Conservation (phyloP, 1,140 invertebrate genomes). For the Caenorhabditis latens region DNA sequence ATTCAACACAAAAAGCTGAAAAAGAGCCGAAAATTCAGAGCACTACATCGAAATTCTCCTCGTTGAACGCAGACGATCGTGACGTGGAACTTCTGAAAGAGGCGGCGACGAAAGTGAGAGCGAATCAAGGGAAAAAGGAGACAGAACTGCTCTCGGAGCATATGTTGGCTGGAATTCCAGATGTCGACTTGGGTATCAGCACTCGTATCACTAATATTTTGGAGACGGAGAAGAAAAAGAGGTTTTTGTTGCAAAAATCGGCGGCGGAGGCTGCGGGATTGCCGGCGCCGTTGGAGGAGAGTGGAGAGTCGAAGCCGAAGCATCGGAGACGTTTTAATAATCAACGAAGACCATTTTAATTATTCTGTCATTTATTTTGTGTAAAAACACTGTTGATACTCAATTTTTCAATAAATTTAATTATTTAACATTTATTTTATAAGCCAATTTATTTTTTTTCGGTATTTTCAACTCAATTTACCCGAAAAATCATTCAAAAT, state of each 20-base stretch:
- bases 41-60: slow-evolving; percentile 22
- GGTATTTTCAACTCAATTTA: too few relatives aligned
- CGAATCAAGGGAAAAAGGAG: slow-evolving; percentile 82
- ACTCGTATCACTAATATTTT: slow-evolving; percentile 75
- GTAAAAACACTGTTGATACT: too few relatives aligned
- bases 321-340: slow-evolving; percentile 16
- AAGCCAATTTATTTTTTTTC: too few relatives aligned
- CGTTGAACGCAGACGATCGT: slow-evolving; percentile 29
- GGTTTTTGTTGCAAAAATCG: slow-evolving; percentile 64
- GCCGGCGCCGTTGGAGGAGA: not conserved
- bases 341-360: not conserved
- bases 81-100: slow-evolving; percentile 66
- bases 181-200: slow-evolving; percentile 94
- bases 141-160: slow-evolving; percentile 99
- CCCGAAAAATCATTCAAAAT: too few relatives aligned
- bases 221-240: slow-evolving; percentile 76
- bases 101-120: slow-evolving; percentile 72
- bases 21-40: not conserved
- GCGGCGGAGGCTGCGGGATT: slow-evolving; percentile 8
- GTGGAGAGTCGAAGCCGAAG: not conserved
- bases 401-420: too few relatives aligned
- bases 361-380: too few relatives aligned
- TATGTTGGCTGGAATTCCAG: slow-evolving; percentile 99
- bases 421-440: too few relatives aligned
- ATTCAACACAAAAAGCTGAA: not conserved